A percentile compares a stretch with the other conserved stretches of the same genome.
Conservation (phyloP, 30 jellyfish, hydroid and myxozoan genomes). For the Cassiopea xamachana region DNA sequence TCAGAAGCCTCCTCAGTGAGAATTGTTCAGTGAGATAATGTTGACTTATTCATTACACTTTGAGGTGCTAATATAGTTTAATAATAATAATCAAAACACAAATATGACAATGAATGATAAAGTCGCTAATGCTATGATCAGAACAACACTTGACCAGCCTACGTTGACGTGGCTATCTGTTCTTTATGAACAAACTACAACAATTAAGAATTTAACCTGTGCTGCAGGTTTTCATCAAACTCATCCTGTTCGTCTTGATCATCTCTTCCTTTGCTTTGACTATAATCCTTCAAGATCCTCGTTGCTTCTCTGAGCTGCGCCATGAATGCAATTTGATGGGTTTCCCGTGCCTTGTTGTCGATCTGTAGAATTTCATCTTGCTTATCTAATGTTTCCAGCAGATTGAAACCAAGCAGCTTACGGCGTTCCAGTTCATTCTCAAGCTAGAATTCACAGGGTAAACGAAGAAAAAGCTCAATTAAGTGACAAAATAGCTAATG, state of each 20-base stretch:
- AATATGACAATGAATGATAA: no score
- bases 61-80: no score
- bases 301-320: conserved; percentile 80
- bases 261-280: conserved; percentile 64
- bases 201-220: conserved; percentile 52
- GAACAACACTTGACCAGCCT: not conserved
- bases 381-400: conserved; percentile 49
- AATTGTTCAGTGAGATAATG: no score
- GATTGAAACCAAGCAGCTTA: conserved; percentile 77
- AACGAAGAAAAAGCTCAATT: not conserved
- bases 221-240: conserved; percentile 85
- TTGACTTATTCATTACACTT: no score
- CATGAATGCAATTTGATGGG: conserved; percentile 94
- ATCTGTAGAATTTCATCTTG: conserved; percentile 71
- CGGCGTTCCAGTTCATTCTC: conserved; percentile 92
- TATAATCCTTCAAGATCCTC: conserved; percentile 78
- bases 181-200: not conserved
- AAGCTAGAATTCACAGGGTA: conserved; percentile 40
- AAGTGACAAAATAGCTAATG: not conserved
- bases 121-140: no score
- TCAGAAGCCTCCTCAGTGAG: no score
- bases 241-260: conserved; percentile 60
- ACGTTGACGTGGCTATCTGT: not conserved
- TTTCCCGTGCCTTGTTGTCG: conserved; percentile 80
- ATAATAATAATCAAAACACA: no score